Evolutionary conservation across 2,113 vertebrate species (phyloP).

Genomic region (Boulengeromyrus knoepffleri): DNA sequence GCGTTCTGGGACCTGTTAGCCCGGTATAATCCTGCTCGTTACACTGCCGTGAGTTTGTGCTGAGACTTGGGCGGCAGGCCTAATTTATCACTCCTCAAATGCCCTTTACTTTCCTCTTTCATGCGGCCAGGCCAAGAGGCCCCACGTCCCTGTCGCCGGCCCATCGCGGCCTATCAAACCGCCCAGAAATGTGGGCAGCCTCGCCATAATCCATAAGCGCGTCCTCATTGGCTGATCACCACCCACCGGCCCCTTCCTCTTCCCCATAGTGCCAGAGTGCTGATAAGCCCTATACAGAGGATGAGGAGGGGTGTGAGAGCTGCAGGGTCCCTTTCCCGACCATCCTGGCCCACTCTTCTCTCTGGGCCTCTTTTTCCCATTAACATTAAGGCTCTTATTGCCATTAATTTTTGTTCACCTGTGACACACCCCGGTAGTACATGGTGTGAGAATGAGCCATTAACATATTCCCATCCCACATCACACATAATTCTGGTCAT

Average conservation of each 20-base stretch:
- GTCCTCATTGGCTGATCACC: neutral
- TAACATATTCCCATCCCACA: neutral
- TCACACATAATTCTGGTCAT: neutral
- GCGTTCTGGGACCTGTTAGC: conserved; percentile 49
- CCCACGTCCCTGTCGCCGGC: neutral
- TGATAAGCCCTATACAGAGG: neutral
- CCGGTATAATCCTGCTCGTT: conserved; percentile 49
- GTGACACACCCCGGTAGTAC: neutral
- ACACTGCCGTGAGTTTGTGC: conserved; percentile 48
- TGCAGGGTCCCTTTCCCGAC: neutral
- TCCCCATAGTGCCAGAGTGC: neutral
- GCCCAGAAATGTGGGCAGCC: too few species aligned
- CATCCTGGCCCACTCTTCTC: conserved; percentile 33
- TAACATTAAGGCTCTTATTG: conserved; percentile 52
- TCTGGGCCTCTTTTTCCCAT: conserved; percentile 48
- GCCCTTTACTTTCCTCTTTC: conserved; percentile 4
- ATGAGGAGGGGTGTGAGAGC: neutral
- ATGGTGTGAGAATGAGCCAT: neutral
- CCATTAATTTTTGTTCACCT: conserved; percentile 56
- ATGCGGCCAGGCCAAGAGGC: neutral
- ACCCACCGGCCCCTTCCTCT: neutral
- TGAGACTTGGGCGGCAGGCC: conserved; percentile 44
- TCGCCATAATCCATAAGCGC: neutral
- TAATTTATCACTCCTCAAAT: conserved; percentile 54
- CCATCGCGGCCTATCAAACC: neutral